Conservation (phyloP, 1,140 invertebrate species). For the Aphelinus certus region DNA sequence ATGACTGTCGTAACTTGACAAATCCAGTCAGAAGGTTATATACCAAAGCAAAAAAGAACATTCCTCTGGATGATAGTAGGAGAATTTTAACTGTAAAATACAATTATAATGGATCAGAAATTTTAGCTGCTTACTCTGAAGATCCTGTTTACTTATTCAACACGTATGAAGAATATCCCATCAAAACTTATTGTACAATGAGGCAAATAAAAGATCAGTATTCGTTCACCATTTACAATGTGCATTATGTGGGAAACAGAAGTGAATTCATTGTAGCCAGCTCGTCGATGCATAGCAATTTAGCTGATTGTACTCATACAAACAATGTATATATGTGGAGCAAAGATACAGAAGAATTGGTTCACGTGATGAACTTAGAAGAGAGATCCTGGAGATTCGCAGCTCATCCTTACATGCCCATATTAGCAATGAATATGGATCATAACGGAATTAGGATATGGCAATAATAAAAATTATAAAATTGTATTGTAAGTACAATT, state of each 20-base stretch:
- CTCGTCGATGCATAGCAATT: slow-evolving; percentile 5
- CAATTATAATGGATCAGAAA: slow-evolving; percentile 22
- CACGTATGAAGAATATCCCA: background rate
- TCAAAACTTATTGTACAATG: slow-evolving; percentile 15
- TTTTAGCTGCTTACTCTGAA: slow-evolving; percentile 13
- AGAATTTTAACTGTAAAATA: slow-evolving; percentile 26
- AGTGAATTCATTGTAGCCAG: slow-evolving; percentile 23
- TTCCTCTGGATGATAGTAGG: background rate
- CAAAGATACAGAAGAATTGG: slow-evolving; percentile 1
- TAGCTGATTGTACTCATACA: background rate
- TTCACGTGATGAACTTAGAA: background rate
- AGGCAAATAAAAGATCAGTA: background rate
- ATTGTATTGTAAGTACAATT: too few relatives aligned
- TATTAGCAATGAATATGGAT: slow-evolving; percentile 15
- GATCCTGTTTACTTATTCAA: slow-evolving; percentile 26
- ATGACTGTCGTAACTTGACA: slow-evolving; percentile 18
- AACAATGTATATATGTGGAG: slow-evolving; percentile 23
- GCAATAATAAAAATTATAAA: background rate
- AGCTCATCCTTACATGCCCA: slow-evolving; percentile 8
- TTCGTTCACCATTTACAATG: slow-evolving; percentile 24
- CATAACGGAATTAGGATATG: slow-evolving; percentile 10
- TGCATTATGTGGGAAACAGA: slow-evolving; percentile 25
- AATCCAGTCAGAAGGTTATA: slow-evolving; percentile 2
- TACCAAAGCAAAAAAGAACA: background rate
- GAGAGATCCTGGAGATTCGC: slow-evolving; percentile 17